These are phyloP conservation scores for Sebastes aleutianus DNA, from an alignment of 2,797 vertebrate genomes.

Conservation along the genomic window DNA sequence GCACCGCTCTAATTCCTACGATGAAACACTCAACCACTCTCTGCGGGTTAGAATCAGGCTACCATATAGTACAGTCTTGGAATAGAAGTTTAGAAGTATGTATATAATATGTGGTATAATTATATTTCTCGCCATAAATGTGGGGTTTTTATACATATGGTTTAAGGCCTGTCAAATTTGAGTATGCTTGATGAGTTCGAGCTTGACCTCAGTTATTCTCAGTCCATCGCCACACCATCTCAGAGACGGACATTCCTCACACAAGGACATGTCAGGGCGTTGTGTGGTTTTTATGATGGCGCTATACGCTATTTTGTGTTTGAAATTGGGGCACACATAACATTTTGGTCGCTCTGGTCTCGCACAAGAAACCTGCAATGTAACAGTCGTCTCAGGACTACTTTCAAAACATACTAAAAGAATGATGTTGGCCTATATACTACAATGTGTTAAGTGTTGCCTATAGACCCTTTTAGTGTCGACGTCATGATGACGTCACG, in stretches of 20 bases:
- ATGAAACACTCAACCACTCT: not conserved
- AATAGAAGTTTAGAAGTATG: slow-evolving; percentile 11
- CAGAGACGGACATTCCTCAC: slow-evolving; percentile 15
- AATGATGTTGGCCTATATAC: too few relatives aligned
- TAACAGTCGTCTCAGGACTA: slow-evolving; percentile 30
- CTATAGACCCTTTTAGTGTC: too few relatives aligned
- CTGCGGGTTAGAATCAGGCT: not conserved
- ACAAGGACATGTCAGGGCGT: slow-evolving; percentile 22
- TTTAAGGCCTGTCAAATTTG: slow-evolving; percentile 20
- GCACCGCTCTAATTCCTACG: not conserved
- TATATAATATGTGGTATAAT: not conserved
- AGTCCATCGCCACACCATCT: not conserved
- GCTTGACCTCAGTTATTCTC: slow-evolving; percentile 41
- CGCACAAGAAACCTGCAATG: slow-evolving; percentile 54
- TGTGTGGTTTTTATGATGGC: slow-evolving; percentile 18
- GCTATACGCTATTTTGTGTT: slow-evolving; percentile 26
- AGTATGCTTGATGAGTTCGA: not conserved
- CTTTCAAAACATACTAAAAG: not conserved
- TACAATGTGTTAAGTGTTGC: too few relatives aligned
- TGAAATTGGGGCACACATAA: slow-evolving; percentile 38
- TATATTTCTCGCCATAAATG: not conserved
- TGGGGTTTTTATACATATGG: not conserved
- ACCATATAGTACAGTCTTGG: not conserved
- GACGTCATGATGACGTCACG: too few relatives aligned
- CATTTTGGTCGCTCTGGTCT: slow-evolving; percentile 68